Evolutionary conservation across 1,140 invertebrate genomes (phyloP).

Genomic region (Ostrea edulis): DNA sequence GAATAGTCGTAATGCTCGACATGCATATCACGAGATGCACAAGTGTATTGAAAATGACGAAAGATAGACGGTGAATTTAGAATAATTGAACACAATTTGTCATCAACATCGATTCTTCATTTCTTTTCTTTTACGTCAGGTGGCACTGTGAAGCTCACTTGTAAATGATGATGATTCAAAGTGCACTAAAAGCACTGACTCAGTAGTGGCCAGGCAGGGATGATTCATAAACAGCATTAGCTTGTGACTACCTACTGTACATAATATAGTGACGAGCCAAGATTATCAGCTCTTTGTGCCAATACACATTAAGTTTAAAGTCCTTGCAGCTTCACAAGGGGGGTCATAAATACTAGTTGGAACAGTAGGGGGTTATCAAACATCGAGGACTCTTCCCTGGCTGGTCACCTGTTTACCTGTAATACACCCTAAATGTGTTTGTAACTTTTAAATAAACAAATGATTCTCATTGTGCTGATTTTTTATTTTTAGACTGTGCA

Average conservation of each 20-base stretch:
- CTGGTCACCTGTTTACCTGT: too few relatives aligned
- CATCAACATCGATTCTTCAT: background rate
- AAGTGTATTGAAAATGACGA: too few relatives aligned
- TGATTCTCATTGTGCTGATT: background rate
- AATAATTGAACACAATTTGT: background rate
- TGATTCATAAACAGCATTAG: conserved; percentile 19
- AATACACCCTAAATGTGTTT: too few relatives aligned
- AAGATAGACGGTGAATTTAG: too few relatives aligned
- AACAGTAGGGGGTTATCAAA: background rate
- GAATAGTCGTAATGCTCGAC: too few relatives aligned
- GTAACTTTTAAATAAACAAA: background rate
- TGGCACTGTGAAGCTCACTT: background rate
- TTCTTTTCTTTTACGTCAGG: background rate
- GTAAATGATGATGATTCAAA: conserved; percentile 27
- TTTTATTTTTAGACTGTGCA: background rate
- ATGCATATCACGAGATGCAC: too few relatives aligned
- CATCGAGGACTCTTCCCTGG: background rate
- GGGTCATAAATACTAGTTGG: background rate
- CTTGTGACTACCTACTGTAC: conserved; percentile 20
- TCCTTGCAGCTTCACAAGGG: background rate
- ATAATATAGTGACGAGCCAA: background rate
- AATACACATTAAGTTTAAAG: conserved; percentile 19
- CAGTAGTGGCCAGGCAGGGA: conserved; percentile 5
- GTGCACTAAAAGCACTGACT: conserved; percentile 11
- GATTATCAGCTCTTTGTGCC: background rate